Evolutionary conservation across 2,797 vertebrate genomes (phyloP).

Genomic region (Astyanax mexicanus): DNA sequence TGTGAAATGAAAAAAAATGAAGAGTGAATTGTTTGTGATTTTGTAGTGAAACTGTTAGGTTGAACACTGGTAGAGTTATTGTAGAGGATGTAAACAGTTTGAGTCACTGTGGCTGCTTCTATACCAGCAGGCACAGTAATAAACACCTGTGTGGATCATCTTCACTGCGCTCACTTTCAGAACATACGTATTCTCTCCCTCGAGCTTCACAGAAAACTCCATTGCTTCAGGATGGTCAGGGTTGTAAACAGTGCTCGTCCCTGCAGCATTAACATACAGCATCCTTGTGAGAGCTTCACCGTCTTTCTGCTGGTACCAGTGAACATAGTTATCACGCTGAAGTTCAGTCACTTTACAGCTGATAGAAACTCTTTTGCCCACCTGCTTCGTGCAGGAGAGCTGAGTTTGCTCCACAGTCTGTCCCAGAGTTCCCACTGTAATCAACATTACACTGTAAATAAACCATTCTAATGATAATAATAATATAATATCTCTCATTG

Average conservation of each 20-base stretch:
- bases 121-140: slow-evolving; percentile 30
- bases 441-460: background rate
- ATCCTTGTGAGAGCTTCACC: slow-evolving; percentile 27
- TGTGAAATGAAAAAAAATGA: background rate
- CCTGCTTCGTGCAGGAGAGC: background rate
- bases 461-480: background rate
- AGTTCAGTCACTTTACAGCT: slow-evolving; percentile 20
- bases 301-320: slow-evolving; percentile 51
- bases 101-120: slow-evolving; percentile 32
- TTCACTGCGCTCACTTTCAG: slow-evolving; percentile 30
- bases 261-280: background rate
- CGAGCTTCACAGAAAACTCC: background rate
- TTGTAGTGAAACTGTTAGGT: background rate
- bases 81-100: slow-evolving; percentile 13
- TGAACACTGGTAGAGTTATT: slow-evolving; percentile 37
- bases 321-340: background rate
- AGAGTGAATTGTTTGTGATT: background rate
- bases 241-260: rapidly evolving
- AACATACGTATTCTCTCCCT: background rate
- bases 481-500: background rate
- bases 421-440: slow-evolving; percentile 26
- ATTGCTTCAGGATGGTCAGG: background rate
- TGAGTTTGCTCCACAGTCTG: background rate
- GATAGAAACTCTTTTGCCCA: slow-evolving; percentile 1
- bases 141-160: slow-evolving; percentile 19